phyloP scores from a whole-genome alignment of 2,888 invertebrate genomes.

The Acronicta alni region DNA sequence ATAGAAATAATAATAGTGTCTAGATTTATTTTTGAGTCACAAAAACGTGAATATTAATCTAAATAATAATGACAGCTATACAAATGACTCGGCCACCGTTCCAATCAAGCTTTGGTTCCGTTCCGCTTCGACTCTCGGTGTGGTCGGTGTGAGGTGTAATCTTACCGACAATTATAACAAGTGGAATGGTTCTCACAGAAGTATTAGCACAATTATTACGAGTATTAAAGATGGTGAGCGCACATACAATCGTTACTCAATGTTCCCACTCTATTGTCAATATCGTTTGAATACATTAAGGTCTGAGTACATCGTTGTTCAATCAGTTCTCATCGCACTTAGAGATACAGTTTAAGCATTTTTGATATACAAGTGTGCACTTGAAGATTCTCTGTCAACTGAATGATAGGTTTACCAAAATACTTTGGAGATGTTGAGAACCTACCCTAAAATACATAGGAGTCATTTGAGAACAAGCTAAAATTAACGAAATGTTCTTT shows the following conservation, averaged over 20 bases:
- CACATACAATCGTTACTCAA: constrained; percentile 28
- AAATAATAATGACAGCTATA: constrained; percentile 25
- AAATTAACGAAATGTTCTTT: no score
- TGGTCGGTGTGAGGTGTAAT: constrained; percentile 3
- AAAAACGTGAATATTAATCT: constrained; percentile 28
- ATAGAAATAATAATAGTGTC: background rate
- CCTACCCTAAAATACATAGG: no score
- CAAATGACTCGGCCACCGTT: constrained; percentile 21
- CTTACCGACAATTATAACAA: constrained; percentile 14
- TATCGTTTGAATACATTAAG: constrained; percentile 24
- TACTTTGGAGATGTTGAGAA: no score
- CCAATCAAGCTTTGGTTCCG: constrained; percentile 17
- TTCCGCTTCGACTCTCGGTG: constrained; percentile 14
- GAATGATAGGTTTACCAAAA: no score
- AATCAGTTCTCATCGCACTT: no score
- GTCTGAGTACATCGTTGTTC: background rate
- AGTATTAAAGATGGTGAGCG: constrained; percentile 18
- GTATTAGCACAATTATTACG: constrained; percentile 25
- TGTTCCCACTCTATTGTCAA: constrained; percentile 34
- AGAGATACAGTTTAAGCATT: no score
- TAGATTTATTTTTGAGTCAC: constrained; percentile 3
- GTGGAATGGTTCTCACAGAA: constrained; percentile 35
- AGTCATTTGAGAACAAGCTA: no score
- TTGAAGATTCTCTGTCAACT: no score
- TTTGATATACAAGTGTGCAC: no score